Percentiles rank a stretch among this genome's conserved stretches.
phyloP scores from a whole-genome alignment of 2,888 invertebrate species.

The Keiferia lycopersicella region DNA sequence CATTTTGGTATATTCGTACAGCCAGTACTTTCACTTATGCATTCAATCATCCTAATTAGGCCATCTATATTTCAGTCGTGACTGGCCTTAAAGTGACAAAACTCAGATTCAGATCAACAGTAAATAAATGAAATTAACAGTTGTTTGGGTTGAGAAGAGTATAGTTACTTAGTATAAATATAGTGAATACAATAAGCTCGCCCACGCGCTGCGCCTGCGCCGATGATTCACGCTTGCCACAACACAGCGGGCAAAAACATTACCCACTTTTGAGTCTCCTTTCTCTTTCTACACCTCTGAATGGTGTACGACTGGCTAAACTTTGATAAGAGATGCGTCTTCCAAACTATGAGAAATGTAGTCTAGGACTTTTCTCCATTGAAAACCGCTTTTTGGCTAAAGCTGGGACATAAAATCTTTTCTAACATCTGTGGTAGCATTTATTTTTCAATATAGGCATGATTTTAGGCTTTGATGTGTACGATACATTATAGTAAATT shows the following conservation, averaged over 20 bases:
- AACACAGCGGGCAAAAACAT: slow-evolving; percentile 75
- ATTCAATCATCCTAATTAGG: slow-evolving; percentile 1
- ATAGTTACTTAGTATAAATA: slow-evolving; percentile 35
- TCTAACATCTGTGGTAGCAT: too few species aligned
- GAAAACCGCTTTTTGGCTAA: too few species aligned
- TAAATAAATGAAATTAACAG: slow-evolving; percentile 6
- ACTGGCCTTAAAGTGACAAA: background rate
- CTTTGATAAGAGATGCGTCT: slow-evolving; percentile 2
- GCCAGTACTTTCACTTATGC: background rate
- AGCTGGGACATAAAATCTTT: too few species aligned
- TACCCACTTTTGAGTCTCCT: slow-evolving; percentile 80
- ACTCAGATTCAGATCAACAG: background rate
- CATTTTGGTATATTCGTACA: background rate
- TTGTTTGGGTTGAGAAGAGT: slow-evolving; percentile 27
- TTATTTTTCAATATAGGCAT: too few species aligned
- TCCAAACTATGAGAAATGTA: too few species aligned
- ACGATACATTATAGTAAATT: too few species aligned
- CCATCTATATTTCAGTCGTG: background rate
- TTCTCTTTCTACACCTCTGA: slow-evolving; percentile 77
- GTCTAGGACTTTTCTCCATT: too few species aligned
- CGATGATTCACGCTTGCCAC: slow-evolving; percentile 72
- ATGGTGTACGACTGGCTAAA: background rate
- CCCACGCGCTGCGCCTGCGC: slow-evolving; percentile 62
- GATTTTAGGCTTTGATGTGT: too few species aligned
- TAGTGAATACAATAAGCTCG: slow-evolving; percentile 71